A percentile compares a stretch with the other conserved stretches of the same genome.
phyloP scores from a whole-genome alignment of 2,113 vertebrate genomes.

The Peromyscus maniculatus region DNA sequence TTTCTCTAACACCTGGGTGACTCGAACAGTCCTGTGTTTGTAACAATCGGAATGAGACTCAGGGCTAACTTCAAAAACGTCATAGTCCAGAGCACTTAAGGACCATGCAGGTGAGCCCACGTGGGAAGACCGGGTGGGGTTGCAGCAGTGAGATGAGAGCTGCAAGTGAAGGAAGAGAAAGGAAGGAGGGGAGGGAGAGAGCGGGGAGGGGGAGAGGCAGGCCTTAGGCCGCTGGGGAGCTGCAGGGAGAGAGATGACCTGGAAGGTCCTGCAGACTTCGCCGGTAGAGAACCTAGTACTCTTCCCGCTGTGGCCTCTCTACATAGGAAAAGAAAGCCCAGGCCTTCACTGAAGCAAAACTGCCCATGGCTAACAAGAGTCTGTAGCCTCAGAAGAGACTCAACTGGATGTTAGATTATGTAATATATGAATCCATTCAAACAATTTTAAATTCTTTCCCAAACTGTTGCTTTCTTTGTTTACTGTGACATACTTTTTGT shows the following conservation, averaged over 20 bases:
- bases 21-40: background rate
- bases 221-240: background rate
- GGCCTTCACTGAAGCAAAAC: background rate
- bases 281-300: background rate
- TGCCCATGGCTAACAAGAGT: slow-evolving; percentile 19
- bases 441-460: background rate
- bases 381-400: background rate
- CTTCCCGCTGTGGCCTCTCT: background rate
- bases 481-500: slow-evolving; percentile 19
- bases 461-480: slow-evolving; percentile 8
- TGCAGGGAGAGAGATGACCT: background rate
- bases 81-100: background rate
- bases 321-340: background rate
- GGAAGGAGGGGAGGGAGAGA: too few relatives aligned
- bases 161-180: background rate
- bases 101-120: background rate
- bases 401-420: background rate
- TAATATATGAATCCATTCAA: background rate
- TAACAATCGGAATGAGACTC: background rate
- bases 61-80: background rate
- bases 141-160: slow-evolving; percentile 2
- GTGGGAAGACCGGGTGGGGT: background rate
- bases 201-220: too few relatives aligned
- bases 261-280: background rate
- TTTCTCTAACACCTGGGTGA: background rate